Base-by-base conservation (phyloP, 2,113 vertebrate genomes). In the Rhombomys opimus region DNA sequence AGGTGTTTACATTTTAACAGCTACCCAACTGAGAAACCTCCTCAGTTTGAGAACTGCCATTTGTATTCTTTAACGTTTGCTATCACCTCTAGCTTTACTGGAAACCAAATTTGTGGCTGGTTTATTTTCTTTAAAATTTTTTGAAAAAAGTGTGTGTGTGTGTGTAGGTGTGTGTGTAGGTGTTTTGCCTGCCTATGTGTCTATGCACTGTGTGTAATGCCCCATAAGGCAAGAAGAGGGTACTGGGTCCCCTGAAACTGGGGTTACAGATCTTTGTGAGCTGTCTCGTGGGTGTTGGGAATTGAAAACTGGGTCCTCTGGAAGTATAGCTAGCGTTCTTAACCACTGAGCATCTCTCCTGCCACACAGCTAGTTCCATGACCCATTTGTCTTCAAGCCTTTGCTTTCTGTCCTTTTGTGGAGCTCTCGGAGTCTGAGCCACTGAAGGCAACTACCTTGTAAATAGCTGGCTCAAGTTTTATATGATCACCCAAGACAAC, bases 361-460 rank as follows among this genome's bases (percentile, higher is more conserved):
- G 77, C 30, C 76, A 17, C 50, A 57, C 67, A 87, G n/a, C 50
- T 90, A 13, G 22, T 57, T 93, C 90, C 38, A 82, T 93, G 41
- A 57, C 54, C 35, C 25, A 61, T 27, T 57, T 95, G 54, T 54
- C 27, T 35, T 54, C 41, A 23, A 30, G 18, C 10, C 12, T 27
- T 93, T 30, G 63, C 27, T 46, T 90, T 85, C 11, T n/a, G 46
- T 27, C 27, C 20, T 85, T 27, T 38, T 91, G 23, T 9, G 54
- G 77, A 77, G 61, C 88, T 95, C 46, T 77, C 77, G 82, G 46
- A 86, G 54, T 80, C 38, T 25, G 85, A 30, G 17, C 35, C 52
- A 32, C 77, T 52, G 86, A 95, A 82, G 90, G 20, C 50, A 93
- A 59, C 81, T 90, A 96, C 67, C 61, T 93, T 57, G 52, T 72